Percentiles rank a stretch among this genome's conserved stretches.
Conservation (phyloP, 2,888 invertebrate species). For the Acronicta alni region DNA sequence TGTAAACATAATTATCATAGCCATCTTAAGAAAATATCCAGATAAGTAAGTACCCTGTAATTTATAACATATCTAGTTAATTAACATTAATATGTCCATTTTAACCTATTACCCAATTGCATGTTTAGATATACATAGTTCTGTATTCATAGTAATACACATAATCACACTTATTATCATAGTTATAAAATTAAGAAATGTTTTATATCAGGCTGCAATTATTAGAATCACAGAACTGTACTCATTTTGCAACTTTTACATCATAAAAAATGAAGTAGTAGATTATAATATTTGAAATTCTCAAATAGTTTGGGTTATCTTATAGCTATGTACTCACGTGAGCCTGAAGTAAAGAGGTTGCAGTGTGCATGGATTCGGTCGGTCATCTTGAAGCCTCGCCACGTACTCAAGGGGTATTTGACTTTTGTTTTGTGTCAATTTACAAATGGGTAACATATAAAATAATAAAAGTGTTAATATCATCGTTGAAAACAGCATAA, state of each 20-base stretch:
- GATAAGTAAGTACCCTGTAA: too few relatives aligned
- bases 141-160: background rate
- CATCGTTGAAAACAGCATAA: conserved; percentile 83
- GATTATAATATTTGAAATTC: conserved; percentile 42
- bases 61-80: too few relatives aligned
- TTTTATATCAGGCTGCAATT: background rate
- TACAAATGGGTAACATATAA: conserved; percentile 90
- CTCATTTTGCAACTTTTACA: conserved; percentile 10
- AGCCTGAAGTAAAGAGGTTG: conserved; percentile 63
- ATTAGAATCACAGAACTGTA: background rate
- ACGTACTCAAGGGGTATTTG: conserved; percentile 81
- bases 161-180: conserved; percentile 2
- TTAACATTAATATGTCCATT: too few relatives aligned
- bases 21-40: too few relatives aligned
- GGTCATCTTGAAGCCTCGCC: conserved; percentile 75
- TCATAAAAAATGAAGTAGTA: conserved; percentile 5
- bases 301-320: conserved; percentile 53
- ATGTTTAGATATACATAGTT: too few relatives aligned
- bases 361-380: conserved; percentile 64
- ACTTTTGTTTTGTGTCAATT: conserved; percentile 89
- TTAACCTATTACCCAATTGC: too few relatives aligned
- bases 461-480: conserved; percentile 90
- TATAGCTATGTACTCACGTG: conserved; percentile 85
- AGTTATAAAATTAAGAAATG: conserved; percentile 2
- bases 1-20: too few relatives aligned